Percentiles rank a stretch among this genome's conserved stretches.
phyloP scores from a whole-genome alignment of 2,797 vertebrate genomes.

The Esox masquinongy region DNA sequence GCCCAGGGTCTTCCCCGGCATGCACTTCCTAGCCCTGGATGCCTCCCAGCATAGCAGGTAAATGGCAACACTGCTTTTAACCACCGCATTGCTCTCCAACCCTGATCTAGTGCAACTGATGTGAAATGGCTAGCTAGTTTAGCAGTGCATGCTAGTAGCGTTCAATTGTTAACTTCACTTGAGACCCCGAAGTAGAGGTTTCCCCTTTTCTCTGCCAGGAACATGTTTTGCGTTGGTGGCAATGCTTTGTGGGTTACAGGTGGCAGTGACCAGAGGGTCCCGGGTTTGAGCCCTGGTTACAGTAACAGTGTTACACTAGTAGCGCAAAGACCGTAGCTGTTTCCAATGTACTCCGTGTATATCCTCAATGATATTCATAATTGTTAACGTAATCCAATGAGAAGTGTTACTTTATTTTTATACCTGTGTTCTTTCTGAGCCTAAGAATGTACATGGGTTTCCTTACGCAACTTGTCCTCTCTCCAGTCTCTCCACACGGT shows the following conservation, averaged over 20 bases:
- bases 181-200: no score
- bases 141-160: no score
- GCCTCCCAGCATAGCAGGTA: constrained; percentile 98
- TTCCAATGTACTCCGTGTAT: no score
- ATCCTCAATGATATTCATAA: no score
- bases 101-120: background rate
- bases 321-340: no score
- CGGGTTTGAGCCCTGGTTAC: background rate
- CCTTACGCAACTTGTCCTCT: background rate
- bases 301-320: no score
- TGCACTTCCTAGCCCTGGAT: constrained; percentile 92
- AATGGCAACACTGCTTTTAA: background rate
- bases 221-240: no score
- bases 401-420: background rate
- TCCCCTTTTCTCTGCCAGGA: no score
- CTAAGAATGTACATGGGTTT: background rate
- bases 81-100: background rate
- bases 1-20: constrained; percentile 88
- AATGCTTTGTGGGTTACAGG: no score
- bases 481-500: constrained; percentile 91
- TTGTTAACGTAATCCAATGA: background rate
- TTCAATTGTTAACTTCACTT: no score
- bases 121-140: no score
- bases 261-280: background rate
- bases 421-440: background rate